Conservation (phyloP, 2,888 invertebrate genomes). For the Pandemis corylana region DNA sequence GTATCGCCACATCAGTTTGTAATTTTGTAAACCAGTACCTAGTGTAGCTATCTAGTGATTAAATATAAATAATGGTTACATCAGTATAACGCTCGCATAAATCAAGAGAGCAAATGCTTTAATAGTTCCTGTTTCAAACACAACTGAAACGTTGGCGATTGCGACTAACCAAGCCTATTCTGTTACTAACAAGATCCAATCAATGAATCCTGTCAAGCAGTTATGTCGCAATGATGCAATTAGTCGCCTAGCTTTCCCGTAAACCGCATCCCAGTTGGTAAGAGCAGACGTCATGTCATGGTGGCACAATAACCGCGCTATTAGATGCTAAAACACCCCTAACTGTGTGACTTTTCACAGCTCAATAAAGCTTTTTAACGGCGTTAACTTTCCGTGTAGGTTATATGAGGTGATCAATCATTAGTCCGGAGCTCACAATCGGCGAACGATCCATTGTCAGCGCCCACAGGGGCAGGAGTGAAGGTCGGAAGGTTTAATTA, state of each 20-base stretch:
- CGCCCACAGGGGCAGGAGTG: constrained; percentile 38
- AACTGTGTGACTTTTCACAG: constrained; percentile 25
- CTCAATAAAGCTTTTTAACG: constrained; percentile 38
- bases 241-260: background rate
- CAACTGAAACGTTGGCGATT: background rate
- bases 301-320: background rate
- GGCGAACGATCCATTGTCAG: constrained; percentile 39
- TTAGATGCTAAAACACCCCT: constrained; percentile 7
- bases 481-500: constrained; percentile 42
- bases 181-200: background rate
- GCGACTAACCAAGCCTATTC: background rate
- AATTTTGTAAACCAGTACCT: background rate
- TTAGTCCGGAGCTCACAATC: constrained; percentile 39
- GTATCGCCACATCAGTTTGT: background rate
- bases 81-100: background rate
- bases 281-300: background rate
- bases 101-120: background rate
- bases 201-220: background rate
- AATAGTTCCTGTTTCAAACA: background rate
- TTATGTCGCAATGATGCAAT: constrained; percentile 2
- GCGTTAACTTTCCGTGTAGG: constrained; percentile 36
- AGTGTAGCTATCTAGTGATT: background rate
- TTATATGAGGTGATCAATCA: constrained; percentile 40
- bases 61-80: background rate
- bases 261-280: background rate